Base-by-base conservation (phyloP, 2,113 vertebrate genomes). In the Nannospalax galili region DNA sequence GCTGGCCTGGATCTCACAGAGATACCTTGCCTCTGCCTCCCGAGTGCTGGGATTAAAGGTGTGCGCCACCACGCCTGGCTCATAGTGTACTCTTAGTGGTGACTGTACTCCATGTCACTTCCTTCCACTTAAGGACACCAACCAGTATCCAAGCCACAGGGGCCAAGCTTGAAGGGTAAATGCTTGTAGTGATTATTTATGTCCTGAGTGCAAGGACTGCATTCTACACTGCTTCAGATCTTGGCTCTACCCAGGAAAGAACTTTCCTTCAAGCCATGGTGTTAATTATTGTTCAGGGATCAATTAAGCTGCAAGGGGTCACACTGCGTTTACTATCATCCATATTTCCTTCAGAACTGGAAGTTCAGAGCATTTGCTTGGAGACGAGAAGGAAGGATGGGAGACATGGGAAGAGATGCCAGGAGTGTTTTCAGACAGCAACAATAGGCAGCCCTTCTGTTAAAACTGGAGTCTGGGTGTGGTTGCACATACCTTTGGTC, bases 301-400 rank as follows among this genome's bases (percentile, higher is more conserved):
- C 64, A 84, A 20, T 78, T 74, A 58, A 87, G 52, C 60, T 64
- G 4, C 72, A 65, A n/a, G 81, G 8, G 70, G 4, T 42, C 37
- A 19, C 28, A 14, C 3, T 7, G 72, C 17, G 48, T 92, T 78
- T 42, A 72, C 48, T 40, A 28, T 48, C 65, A 37, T n/a, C 42
- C 16, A 10, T 70, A 65, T 75, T 94, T 80, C 82, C 82, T 84
- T 90, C 78, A 80, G 72, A 74, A 90, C 65, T 56, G 24, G 32
- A 67, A 45, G 42, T 56, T 16, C 42, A 24, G 4, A 42, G 52
- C 35, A n/a, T 72, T 72, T 5, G 26, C 60, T 42, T 58, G 56
- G 60, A 75, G 17, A 85, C 1, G 64, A 65, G 56, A 64, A 56
- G 37, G 37, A 26, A 80, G 73, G 60, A 48, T 12, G 30, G 3